These are phyloP conservation scores for Diceros bicornis DNA, from an alignment of 2,797 vertebrate genomes.

Conservation along the genomic window DNA sequence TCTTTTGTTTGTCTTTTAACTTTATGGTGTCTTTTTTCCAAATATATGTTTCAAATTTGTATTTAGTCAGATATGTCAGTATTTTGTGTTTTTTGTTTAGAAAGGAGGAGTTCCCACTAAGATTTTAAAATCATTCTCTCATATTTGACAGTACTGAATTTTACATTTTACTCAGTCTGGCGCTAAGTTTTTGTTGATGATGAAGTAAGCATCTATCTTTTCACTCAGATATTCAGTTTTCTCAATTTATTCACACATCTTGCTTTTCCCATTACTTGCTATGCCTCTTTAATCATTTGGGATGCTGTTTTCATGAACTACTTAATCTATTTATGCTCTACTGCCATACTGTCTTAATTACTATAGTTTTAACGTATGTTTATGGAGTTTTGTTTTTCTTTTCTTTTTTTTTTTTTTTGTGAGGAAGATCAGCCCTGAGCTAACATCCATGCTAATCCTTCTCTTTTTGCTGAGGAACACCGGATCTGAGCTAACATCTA, in stretches of 20 bases:
- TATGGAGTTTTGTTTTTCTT: background rate
- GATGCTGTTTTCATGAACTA: background rate
- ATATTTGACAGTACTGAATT: background rate
- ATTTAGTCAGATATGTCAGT: background rate
- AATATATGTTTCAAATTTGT: background rate
- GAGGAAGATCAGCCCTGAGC: too few relatives aligned
- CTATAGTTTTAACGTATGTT: background rate
- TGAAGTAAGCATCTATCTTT: background rate
- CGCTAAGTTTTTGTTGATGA: background rate
- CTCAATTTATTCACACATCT: background rate
- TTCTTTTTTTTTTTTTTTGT: too few relatives aligned
- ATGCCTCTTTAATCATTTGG: background rate
- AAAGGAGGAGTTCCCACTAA: background rate
- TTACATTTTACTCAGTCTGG: constrained; percentile 14
- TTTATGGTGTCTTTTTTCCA: background rate
- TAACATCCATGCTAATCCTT: too few relatives aligned
- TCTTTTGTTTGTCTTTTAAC: constrained; percentile 7
- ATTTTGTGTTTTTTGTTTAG: constrained; percentile 15
- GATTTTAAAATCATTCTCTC: background rate
- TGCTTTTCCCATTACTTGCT: background rate
- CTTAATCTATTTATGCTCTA: background rate
- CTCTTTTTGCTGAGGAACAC: too few relatives aligned
- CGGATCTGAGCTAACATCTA: too few relatives aligned
- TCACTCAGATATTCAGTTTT: background rate
- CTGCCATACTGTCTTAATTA: background rate